Evolutionary conservation across 2,888 invertebrate species (phyloP), one percentile per base, ranked within the genome.

Genomic region (Nezara viridula): DNA sequence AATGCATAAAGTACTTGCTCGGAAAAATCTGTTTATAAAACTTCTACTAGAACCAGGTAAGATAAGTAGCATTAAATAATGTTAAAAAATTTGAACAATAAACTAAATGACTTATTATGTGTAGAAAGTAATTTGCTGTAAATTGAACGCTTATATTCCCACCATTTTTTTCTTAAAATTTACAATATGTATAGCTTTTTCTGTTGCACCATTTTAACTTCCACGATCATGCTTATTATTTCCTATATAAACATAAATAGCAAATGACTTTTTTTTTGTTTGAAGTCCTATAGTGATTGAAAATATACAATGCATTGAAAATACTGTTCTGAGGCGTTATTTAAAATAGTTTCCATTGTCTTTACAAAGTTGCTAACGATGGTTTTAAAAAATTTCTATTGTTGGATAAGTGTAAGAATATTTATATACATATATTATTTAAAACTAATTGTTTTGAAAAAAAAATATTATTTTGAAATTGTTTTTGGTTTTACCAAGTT

Each of bases 21-120:
- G 14, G 14, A 81, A 81, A 47, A 81, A 81, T 47, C 44, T 81
- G 44, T 21, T 81, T 14, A 47, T 81, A 40, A 44, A 16, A 21
- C 81, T 81, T 81, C 81, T 81, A 44, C 81, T 81, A 2, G 16
- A 81, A 12, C 12, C 81, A 44, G 81, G 81, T 81, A 81, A 81
- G 81, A 14, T 1, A n/a, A n/a, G n/a, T n/a, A n/a, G n/a, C n/a
- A n/a, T n/a, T n/a, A n/a, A n/a, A n/a, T n/a, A n/a, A n/a, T n/a
- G n/a, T n/a, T n/a, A n/a, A n/a, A n/a, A n/a, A 55, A 7, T 55
- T n/a, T 12, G 9, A 55, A 55, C 7, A 55, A 55, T 55, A 10
- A n/a, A 24, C 5, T 24, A 12, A 55, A 55, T 55, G n/a, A 55
- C 24, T 3, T n/a, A n/a, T 12, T 55, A 55, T n/a, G n/a, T n/a